Evolutionary conservation across 2,113 vertebrate species (phyloP).

Genomic region (Chiloscyllium plagiosum): DNA sequence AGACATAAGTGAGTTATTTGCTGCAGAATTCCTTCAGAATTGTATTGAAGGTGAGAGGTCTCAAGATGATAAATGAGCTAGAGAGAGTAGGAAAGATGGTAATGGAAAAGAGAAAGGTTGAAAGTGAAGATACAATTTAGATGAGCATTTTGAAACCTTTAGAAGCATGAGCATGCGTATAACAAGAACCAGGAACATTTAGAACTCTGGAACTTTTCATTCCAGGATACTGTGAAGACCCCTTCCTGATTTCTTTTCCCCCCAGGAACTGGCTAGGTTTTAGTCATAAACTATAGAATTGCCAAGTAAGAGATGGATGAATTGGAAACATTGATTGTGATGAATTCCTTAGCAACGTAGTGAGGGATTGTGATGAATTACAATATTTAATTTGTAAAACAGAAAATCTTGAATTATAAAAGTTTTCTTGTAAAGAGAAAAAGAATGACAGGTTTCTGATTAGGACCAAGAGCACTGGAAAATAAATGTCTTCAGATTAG

Average conservation of each 20-base stretch:
- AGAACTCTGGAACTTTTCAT: background rate
- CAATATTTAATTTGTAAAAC: background rate
- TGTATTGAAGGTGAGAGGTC: background rate
- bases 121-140: background rate
- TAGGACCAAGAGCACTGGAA: background rate
- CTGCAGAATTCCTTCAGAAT: background rate
- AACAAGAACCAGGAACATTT: background rate
- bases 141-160: background rate
- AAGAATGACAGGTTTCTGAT: background rate
- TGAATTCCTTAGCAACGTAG: background rate
- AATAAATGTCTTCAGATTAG: background rate
- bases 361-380: background rate
- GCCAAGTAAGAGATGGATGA: background rate
- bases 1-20: background rate
- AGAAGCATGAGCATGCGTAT: background rate
- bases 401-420: background rate
- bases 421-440: background rate
- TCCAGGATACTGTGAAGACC: background rate
- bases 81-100: background rate
- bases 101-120: background rate
- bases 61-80: background rate
- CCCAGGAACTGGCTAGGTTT: background rate
- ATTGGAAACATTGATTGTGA: background rate
- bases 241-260: background rate
- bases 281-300: background rate